Evolutionary conservation across 1,140 invertebrate species (phyloP).

Genomic region (Planococcus citri): DNA sequence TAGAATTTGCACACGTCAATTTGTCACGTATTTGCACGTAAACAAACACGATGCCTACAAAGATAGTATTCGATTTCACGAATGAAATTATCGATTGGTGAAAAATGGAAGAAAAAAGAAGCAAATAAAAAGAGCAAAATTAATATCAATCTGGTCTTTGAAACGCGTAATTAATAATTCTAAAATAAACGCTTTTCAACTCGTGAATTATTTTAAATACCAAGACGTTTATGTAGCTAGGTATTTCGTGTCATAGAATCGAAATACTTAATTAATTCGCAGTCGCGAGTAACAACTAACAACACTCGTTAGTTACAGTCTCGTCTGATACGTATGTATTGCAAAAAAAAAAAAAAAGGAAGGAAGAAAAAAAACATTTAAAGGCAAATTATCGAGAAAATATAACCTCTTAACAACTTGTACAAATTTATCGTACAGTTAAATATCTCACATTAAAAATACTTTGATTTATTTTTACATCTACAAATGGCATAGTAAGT

Average conservation of each 20-base stretch:
- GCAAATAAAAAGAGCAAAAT: background rate
- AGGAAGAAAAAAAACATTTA: background rate
- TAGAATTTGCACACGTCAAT: background rate
- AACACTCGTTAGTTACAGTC: background rate
- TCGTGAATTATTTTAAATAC: background rate
- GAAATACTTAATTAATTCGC: background rate
- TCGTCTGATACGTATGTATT: background rate
- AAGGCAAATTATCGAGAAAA: background rate
- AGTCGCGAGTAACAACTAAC: background rate
- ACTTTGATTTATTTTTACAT: background rate
- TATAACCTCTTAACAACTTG: background rate
- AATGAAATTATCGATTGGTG: background rate
- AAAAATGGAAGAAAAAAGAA: background rate
- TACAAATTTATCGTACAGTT: background rate
- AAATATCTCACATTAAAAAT: background rate
- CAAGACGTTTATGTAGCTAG: background rate
- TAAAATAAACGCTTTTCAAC: background rate
- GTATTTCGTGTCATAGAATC: too few relatives aligned
- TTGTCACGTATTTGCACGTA: background rate
- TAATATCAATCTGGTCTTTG: too few relatives aligned
- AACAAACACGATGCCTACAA: too few relatives aligned
- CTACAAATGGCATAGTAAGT: background rate
- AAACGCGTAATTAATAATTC: background rate
- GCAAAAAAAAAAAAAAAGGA: too few relatives aligned
- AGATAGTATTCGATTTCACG: background rate